These are phyloP conservation scores for Tetraodon nigroviridis DNA, from an alignment of 2,113 vertebrate species.

Conservation along the genomic window DNA sequence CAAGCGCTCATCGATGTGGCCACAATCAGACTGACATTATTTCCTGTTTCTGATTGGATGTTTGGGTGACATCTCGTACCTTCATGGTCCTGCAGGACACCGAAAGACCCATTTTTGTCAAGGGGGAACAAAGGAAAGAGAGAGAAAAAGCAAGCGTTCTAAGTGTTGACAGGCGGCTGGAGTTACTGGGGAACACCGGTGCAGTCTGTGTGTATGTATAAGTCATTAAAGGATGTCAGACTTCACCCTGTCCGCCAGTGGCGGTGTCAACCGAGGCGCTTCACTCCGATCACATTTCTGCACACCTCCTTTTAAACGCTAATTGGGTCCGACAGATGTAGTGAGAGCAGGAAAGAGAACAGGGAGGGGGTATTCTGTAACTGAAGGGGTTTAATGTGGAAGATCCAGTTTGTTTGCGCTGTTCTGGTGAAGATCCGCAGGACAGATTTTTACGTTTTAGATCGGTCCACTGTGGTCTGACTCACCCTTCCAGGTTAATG, in stretches of 20 bases:
- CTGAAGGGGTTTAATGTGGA: not conserved
- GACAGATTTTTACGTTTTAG: no score
- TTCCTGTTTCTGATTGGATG: conserved; percentile 43
- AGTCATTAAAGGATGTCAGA: conserved; percentile 28
- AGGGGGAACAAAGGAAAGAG: conserved; percentile 1
- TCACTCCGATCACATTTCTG: conserved; percentile 18
- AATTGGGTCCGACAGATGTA: conserved; percentile 67
- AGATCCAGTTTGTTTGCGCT: not conserved
- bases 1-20: conserved; percentile 46
- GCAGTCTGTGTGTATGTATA: conserved; percentile 1
- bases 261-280: conserved; percentile 43
- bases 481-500: no score
- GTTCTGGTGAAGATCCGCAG: no score
- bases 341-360: conserved; percentile 37
- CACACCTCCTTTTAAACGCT: conserved; percentile 51
- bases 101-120: not conserved
- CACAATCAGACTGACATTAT: conserved; percentile 6
- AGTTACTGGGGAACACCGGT: conserved; percentile 6
- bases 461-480: no score
- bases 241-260: conserved; percentile 12
- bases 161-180: conserved; percentile 38
- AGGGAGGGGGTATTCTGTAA: not conserved
- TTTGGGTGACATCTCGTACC: conserved; percentile 18
- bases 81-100: conserved; percentile 27
- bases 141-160: conserved; percentile 5